Conservation (phyloP, 2,888 invertebrate species). For the Nysson spinosus region DNA sequence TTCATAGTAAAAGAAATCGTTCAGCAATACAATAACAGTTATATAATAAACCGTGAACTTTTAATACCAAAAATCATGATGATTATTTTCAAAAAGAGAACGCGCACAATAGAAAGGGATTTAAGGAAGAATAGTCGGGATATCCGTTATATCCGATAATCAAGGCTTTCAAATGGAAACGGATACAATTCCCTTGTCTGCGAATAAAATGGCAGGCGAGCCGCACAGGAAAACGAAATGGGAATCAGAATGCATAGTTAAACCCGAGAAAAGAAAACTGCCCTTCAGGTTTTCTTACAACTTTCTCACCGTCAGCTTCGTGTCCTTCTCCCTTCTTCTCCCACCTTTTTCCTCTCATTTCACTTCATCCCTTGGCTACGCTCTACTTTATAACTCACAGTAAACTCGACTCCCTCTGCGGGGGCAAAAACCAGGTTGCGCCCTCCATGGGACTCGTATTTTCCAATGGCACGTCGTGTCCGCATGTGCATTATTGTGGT, state of each 20-base stretch:
- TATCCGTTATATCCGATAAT: background rate
- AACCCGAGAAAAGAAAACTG: slow-evolving; percentile 16
- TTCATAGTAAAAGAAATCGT: too few species aligned
- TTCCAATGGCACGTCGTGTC: slow-evolving; percentile 12
- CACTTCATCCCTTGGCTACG: background rate
- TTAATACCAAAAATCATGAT: too few species aligned
- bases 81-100: too few species aligned
- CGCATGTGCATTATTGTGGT: slow-evolving; percentile 41
- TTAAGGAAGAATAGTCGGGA: background rate
- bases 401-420: slow-evolving; percentile 2
- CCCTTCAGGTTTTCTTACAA: slow-evolving; percentile 25
- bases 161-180: background rate
- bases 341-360: background rate
- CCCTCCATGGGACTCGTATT: slow-evolving; percentile 24
- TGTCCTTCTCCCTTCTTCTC: background rate
- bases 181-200: background rate
- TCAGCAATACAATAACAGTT: too few species aligned
- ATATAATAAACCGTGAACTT: too few species aligned
- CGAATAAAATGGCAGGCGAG: slow-evolving; percentile 5
- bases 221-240: slow-evolving; percentile 29
- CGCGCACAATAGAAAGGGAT: too few species aligned
- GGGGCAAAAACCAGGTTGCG: slow-evolving; percentile 29
- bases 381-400: background rate
- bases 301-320: slow-evolving; percentile 29
- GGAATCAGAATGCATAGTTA: slow-evolving; percentile 37